Evolutionary conservation across 2,113 vertebrate species (phyloP), one percentile per base, ranked within the genome.

Genomic region (Anthoscopus minutus): DNA sequence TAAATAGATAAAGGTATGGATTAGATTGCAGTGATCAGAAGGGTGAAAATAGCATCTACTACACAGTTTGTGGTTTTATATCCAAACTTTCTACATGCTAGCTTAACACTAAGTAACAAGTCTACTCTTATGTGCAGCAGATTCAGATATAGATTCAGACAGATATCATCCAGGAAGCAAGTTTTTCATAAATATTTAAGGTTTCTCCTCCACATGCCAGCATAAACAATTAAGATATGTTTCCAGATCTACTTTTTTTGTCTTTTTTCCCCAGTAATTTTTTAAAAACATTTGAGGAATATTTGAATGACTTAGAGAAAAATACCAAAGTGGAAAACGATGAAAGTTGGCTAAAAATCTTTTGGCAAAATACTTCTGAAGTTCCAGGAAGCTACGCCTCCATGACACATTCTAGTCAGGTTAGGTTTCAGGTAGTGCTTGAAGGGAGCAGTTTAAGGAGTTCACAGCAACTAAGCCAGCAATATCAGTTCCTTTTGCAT

Each of bases 1-100:
- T 70, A 93, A 57, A 69, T 71, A 88, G 86, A 91, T 85, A 89
- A 89, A 85, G 80, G 66, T 82, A 94, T 92, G 56, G 81, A 95
- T 94, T 88, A 96, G 62, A 81, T 64, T 54, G 28, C 54, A 82
- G 74, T 50, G 67, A 93, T 65, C 62, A 82, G 64, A 67, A 78
- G 35, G 67, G 64, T 78, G 51, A 92, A 96, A 94, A 96, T 60
- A 95, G 64, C 62, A 81, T 56, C 81, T 35, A 77, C 69, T 67
- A 80, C 65, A 92, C 25, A 61, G 37, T 82, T 89, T 67, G 40
- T 16, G 2, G 62, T 73, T 42, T 54, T 66, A 48, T 1, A 82
- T 18, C 22, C 19, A 40, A 69, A 33, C 53, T 93, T 89, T 64
- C 67, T 60, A 31, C 22, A 13, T 14, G 28, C 22, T 83, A 30